phyloP scores from a whole-genome alignment of 37 sponge, comb jelly and placozoan genomes.

The Cladorhizidae sp. region DNA sequence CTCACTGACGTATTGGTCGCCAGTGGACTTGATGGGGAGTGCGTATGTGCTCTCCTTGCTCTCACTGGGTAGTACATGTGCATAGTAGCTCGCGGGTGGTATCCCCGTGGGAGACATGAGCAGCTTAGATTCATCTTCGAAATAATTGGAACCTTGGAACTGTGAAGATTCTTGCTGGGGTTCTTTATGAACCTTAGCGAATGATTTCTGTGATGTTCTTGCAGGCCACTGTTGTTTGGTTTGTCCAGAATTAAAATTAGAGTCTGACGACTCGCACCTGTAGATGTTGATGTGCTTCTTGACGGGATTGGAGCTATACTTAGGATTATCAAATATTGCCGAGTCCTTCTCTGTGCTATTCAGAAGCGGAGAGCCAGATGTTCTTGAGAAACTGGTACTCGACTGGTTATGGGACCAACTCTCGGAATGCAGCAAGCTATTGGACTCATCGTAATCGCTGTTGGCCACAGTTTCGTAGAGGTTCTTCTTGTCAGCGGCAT shows the following conservation, averaged over 20 bases:
- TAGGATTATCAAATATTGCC: constrained; percentile 1
- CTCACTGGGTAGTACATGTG: too few relatives aligned
- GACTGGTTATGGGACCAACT: neutral
- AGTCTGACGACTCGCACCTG: neutral
- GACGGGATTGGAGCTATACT: neutral
- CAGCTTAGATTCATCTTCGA: neutral
- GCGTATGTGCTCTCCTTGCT: neutral
- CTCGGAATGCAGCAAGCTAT: neutral
- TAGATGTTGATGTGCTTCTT: neutral
- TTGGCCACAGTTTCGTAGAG: constrained; percentile 1
- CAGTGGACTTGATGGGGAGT: constrained; percentile 11
- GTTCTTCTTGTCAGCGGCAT: neutral
- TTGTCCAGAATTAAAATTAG: constrained; percentile 3
- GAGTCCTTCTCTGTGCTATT: neutral
- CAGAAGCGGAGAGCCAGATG: neutral
- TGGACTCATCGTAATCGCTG: neutral
- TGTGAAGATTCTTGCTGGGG: neutral
- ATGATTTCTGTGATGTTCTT: neutral
- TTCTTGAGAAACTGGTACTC: neutral
- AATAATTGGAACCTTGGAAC: neutral
- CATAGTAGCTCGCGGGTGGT: neutral
- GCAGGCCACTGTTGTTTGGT: neutral
- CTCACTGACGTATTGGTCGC: constrained; percentile 19
- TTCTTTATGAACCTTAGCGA: neutral
- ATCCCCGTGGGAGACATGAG: neutral